phyloP scores from a whole-genome alignment of 2,113 vertebrate species.

The Lasiurus borealis region DNA sequence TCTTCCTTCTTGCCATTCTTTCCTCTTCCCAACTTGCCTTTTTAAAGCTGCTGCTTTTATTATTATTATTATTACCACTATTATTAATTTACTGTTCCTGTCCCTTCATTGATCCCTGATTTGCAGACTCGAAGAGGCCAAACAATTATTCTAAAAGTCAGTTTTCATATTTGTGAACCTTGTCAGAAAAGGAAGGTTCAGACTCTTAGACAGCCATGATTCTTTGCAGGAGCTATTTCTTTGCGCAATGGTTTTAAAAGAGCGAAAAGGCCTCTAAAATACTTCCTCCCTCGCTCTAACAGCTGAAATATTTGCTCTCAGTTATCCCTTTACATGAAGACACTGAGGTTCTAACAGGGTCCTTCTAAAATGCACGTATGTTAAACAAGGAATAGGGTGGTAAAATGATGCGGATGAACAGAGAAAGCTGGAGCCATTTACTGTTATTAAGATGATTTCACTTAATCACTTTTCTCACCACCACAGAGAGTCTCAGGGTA shows the following conservation, averaged over 20 bases:
- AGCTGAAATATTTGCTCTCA: background rate
- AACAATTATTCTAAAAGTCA: slow-evolving; percentile 57
- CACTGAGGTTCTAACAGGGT: background rate
- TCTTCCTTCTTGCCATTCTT: background rate
- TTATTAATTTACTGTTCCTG: background rate
- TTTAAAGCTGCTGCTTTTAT: background rate
- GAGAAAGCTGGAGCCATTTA: slow-evolving; percentile 19
- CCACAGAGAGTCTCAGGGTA: background rate
- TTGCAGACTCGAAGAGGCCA: slow-evolving; percentile 48
- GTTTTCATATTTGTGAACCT: slow-evolving; percentile 24
- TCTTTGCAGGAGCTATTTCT: background rate
- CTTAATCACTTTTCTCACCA: slow-evolving; percentile 36
- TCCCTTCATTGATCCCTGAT: background rate
- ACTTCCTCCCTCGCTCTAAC: background rate
- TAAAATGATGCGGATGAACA: background rate
- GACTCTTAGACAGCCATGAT: background rate
- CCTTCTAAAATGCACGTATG: background rate
- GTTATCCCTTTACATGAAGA: background rate
- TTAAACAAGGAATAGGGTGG: background rate
- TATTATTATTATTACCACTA: background rate
- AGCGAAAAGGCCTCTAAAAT: background rate
- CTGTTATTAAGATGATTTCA: slow-evolving; percentile 53
- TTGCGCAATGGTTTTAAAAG: slow-evolving; percentile 1
- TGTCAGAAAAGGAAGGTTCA: slow-evolving; percentile 30
- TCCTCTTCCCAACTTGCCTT: background rate